Conservation (phyloP, 2,797 vertebrate species). For the Echeneis naucrates region DNA sequence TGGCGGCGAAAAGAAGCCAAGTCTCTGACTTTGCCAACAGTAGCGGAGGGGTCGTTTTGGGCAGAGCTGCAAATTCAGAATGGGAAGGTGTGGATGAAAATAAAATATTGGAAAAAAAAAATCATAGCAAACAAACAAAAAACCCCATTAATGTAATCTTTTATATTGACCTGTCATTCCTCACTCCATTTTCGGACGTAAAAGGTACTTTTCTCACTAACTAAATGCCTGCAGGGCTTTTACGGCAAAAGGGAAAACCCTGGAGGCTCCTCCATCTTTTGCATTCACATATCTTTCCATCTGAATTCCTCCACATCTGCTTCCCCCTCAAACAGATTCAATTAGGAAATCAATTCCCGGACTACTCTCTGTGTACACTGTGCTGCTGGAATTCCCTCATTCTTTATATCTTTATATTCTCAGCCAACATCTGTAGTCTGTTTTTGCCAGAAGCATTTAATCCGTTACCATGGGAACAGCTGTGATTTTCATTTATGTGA, state of each 20-base stretch:
- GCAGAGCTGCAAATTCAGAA: conserved; percentile 70
- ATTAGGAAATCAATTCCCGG: conserved; percentile 73
- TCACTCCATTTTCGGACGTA: conserved; percentile 50
- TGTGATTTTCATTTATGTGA: conserved; percentile 73
- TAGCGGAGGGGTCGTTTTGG: conserved; percentile 86
- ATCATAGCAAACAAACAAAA: conserved; percentile 44
- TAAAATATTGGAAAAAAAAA: conserved; percentile 29
- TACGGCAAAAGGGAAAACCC: conserved; percentile 59
- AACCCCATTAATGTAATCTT: conserved; percentile 28
- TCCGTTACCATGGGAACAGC: conserved; percentile 82
- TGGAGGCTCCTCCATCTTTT: conserved; percentile 63
- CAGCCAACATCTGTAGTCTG: conserved; percentile 65
- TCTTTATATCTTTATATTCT: conserved; percentile 61
- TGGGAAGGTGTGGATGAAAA: background rate
- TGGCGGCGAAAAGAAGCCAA: conserved; percentile 92
- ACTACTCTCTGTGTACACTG: conserved; percentile 35
- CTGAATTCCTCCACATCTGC: conserved; percentile 64
- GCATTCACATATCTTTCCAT: conserved; percentile 55
- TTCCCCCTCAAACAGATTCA: conserved; percentile 68
- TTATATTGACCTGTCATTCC: conserved; percentile 50
- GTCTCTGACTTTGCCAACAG: conserved; percentile 88
- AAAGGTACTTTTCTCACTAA: conserved; percentile 57
- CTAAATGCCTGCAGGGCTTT: conserved; percentile 60
- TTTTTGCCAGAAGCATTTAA: conserved; percentile 61
- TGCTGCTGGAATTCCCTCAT: conserved; percentile 55